Conservation (phyloP, 2,888 invertebrate species). For the Frankliniella fusca region DNA sequence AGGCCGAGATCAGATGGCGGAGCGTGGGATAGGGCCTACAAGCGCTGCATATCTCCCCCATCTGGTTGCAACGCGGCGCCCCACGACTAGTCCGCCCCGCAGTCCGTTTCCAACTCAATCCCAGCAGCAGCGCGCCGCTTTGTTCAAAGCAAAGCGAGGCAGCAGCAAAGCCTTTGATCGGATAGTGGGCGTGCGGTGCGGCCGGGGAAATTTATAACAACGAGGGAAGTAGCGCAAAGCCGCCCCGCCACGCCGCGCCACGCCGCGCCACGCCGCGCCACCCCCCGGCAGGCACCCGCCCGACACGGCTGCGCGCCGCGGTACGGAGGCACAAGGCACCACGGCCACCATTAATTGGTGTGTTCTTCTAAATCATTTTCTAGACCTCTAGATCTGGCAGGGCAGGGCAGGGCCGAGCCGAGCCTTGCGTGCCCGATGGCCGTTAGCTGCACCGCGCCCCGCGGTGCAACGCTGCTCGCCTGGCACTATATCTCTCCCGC, state of each 20-base stretch:
- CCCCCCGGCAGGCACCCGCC: background rate
- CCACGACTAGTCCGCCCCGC: background rate
- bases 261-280: background rate
- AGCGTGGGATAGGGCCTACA: no score
- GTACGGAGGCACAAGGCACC: background rate
- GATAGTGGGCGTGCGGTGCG: background rate
- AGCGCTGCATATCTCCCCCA: no score
- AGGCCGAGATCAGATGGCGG: no score
- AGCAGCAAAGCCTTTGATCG: background rate
- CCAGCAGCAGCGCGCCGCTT: background rate
- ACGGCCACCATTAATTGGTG: background rate
- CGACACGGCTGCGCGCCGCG: background rate
- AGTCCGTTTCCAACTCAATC: background rate
- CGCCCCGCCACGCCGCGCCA: background rate
- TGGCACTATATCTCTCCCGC: no score
- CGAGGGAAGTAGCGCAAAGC: background rate
- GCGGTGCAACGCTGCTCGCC: no score
- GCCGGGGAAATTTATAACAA: background rate
- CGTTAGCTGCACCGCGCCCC: constrained; percentile 1
- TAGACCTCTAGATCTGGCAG: background rate
- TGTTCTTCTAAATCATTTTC: constrained; percentile 12
- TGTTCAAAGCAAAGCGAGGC: background rate
- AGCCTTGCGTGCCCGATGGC: background rate
- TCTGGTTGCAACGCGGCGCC: background rate
- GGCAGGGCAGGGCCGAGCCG: background rate